Conservation (phyloP, 2,113 vertebrate genomes). For the Leucoraja erinaceus region DNA sequence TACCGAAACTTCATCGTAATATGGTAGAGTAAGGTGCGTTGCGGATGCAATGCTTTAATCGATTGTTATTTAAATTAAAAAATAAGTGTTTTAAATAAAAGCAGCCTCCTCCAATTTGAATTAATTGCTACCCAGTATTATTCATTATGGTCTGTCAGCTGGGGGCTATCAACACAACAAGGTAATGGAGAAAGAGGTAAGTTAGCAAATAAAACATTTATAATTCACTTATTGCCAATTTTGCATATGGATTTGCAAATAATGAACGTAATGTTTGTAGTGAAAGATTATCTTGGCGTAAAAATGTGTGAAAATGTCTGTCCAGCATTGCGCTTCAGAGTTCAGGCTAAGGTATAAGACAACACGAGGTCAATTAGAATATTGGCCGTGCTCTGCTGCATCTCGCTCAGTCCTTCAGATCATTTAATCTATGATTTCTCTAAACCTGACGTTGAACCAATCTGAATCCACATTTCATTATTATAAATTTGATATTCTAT, state of each 20-base stretch:
- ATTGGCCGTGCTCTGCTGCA: not conserved
- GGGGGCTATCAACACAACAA: not conserved
- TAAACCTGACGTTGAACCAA: not conserved
- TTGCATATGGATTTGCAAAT: not conserved
- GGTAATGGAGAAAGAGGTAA: not conserved
- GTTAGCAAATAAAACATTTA: not conserved
- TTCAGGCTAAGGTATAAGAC: not conserved
- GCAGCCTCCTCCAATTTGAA: not conserved
- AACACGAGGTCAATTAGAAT: not conserved
- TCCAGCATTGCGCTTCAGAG: not conserved
- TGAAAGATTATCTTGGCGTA: not conserved
- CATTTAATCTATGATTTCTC: not conserved
- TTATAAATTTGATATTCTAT: not conserved
- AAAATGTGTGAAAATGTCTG: not conserved
- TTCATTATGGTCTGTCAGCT: too few relatives aligned
- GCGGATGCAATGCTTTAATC: not conserved
- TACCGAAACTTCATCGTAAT: not conserved
- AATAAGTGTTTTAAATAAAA: not conserved
- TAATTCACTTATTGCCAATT: not conserved
- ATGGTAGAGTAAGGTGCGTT: not conserved
- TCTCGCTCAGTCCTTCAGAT: not conserved
- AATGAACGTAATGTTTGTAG: not conserved
- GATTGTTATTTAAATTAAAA: not conserved
- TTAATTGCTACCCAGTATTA: not conserved
- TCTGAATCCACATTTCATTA: not conserved